Base-by-base conservation (phyloP, 2,888 invertebrate genomes). In the Palloptera scutellata region DNA sequence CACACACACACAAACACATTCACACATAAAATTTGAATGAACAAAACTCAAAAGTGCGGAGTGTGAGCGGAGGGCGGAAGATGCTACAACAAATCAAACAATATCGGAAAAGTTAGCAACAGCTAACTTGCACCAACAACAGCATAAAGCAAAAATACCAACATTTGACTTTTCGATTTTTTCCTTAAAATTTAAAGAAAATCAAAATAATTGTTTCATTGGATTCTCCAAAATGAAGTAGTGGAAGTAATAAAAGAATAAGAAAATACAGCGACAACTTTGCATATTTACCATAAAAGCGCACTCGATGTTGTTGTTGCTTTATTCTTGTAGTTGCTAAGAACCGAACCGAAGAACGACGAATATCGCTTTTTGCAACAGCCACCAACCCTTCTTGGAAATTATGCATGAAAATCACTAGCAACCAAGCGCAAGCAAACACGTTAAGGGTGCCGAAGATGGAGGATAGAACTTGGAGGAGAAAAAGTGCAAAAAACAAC, bases 281-380 rank as follows among this genome's bases (percentile, higher is more conserved):
- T 52, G 20, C 3, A 12, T 30, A 66, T 61, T 66, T 66, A 60
- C 60, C 66, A 66, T 66, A 66, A 61, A 61, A 66, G 48, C 66
- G 54, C 66, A 55, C 66, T 66, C 61, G 48, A 40, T 60, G 60
- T 61, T 61, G 17, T 17, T 43, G 45, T 30, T 59, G 52, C 15
- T 1, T n/a, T n/a, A n/a, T n/a, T 30, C 30, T 30, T 6, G 30
- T 6, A 30, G 30, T 30, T 30, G 30, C 6, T 30, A 30, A 30
- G 30, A 30, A 30, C 30, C 6, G 30, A 30, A 4, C 30, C 6
- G 30, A 30, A 30, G 30, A 30, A 30, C 30, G 30, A 30, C 2
- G 30, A 30, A 30, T 30, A 4, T 30, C 6, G 30, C 30, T 30
- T 30, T 30, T 30, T 30, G 30, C 51, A 13, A 6, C 51, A 30